Base-by-base conservation (phyloP, 2,888 invertebrate species). In the Epiblema foenella region DNA sequence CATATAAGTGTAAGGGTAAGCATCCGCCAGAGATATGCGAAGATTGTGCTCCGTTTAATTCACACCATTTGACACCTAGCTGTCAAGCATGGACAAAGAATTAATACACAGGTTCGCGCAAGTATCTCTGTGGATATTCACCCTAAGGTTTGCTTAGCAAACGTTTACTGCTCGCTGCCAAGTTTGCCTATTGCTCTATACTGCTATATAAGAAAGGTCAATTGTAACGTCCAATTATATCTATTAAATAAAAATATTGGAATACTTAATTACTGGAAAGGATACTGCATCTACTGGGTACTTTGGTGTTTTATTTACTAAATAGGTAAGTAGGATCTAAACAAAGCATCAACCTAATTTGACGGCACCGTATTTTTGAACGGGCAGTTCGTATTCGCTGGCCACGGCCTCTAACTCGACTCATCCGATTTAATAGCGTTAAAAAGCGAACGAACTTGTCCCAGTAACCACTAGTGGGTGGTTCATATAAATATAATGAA, bases 381-480 rank as follows among this genome's bases (percentile, higher is more conserved):
- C 39, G 39, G 39, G 10, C 12, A 39, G 39, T 39, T 49, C 1
- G 1, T n/a, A 15, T 17, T 49, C 81, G n/a, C n/a, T 79, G 85
- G 85, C 86, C 88, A 86, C 84, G 89, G 84, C 89, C 89, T 88
- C 80, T 84, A 80, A 80, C 86, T 85, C 89, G 89, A 90, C 90
- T 90, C 90, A 91, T 78, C 85, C 89, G 88, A 91, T 88, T 92
- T 91, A 91, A 87, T 85, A 84, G 85, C 82, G 83, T 88, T 88
- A 84, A 89, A 89, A 88, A 87, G 85, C 87, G 81, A 85, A 83
- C 89, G 91, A 91, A 91, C 91, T 92, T 93, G 92, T 86, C 89
- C 92, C 84, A 91, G 84, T 91, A 90, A 90, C 91, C 88, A 90
- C 54, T 24, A 80, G 81, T 79, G 82, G 81, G 80, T 80, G 81